Evolutionary conservation across 2,113 vertebrate species (phyloP).

Genomic region (Lathamus discolor): DNA sequence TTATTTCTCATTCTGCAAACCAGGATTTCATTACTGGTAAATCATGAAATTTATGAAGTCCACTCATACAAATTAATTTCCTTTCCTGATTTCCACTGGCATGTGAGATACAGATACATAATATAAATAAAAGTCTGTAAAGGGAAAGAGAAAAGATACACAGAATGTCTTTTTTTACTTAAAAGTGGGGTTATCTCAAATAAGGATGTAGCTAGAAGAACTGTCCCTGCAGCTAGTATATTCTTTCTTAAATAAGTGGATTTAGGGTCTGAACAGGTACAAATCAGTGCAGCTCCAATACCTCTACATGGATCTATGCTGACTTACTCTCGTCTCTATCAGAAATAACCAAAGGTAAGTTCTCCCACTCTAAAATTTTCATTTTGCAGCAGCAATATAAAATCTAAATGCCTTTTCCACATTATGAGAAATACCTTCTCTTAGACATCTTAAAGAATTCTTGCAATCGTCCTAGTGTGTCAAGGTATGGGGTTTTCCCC

Average conservation of each 20-base stretch:
- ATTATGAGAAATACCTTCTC: background rate
- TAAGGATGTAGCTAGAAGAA: background rate
- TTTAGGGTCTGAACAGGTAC: background rate
- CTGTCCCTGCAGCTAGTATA: rapidly evolving
- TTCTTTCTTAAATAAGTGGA: background rate
- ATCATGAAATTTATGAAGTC: conserved; percentile 21
- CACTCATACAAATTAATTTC: conserved; percentile 45
- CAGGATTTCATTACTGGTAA: conserved; percentile 43
- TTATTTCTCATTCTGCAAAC: conserved; percentile 45
- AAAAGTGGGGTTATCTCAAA: background rate
- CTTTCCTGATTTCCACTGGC: conserved; percentile 24
- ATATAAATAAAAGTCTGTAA: background rate
- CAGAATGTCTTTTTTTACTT: background rate
- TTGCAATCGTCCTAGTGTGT: background rate
- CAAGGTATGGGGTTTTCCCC: background rate
- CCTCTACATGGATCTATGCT: background rate
- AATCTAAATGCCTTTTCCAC: background rate
- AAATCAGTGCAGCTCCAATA: background rate
- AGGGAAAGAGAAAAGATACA: background rate
- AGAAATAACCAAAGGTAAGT: background rate
- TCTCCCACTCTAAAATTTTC: background rate
- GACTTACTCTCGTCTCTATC: background rate
- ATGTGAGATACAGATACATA: background rate
- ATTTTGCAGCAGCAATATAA: background rate
- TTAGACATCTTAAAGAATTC: background rate